Conservation (phyloP, 2,888 invertebrate genomes). For the Brachyopa scutellaris region DNA sequence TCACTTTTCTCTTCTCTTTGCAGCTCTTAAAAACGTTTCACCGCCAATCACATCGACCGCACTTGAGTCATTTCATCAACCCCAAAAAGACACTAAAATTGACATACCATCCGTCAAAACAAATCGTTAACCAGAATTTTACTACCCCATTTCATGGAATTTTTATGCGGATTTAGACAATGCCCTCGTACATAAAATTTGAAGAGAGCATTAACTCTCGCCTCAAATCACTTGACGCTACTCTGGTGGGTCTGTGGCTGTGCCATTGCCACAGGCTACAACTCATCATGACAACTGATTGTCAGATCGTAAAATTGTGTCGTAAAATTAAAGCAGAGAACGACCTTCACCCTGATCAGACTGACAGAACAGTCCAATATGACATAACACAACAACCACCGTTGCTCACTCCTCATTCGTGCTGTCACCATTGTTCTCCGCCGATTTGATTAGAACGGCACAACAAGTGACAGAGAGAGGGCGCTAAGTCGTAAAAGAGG, state of each 20-base stretch:
- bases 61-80: slow-evolving; percentile 30
- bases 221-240: slow-evolving; percentile 49
- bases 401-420: slow-evolving; percentile 8
- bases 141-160: slow-evolving; percentile 58
- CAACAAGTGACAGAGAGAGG: slow-evolving; percentile 74
- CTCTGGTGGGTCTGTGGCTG: too few relatives aligned
- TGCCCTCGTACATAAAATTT: slow-evolving; percentile 43
- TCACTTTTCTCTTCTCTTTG: slow-evolving; percentile 22
- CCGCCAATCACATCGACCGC: slow-evolving; percentile 22
- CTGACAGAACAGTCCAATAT: slow-evolving; percentile 31
- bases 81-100: slow-evolving; percentile 14
- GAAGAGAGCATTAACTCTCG: slow-evolving; percentile 48
- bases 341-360: slow-evolving; percentile 69
- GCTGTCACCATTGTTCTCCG: slow-evolving; percentile 1
- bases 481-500: slow-evolving; percentile 81
- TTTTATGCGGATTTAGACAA: slow-evolving; percentile 56
- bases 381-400: slow-evolving; percentile 40
- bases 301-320: slow-evolving; percentile 81
- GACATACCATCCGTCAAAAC: slow-evolving; percentile 63
- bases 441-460: slow-evolving; percentile 39
- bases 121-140: slow-evolving; percentile 58
- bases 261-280: too few relatives aligned
- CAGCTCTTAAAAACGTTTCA: slow-evolving; percentile 17
- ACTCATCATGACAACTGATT: slow-evolving; percentile 78
- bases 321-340: slow-evolving; percentile 75